Evolutionary conservation across 1,140 invertebrate species (phyloP).

Genomic region (Chelonus insularis): DNA sequence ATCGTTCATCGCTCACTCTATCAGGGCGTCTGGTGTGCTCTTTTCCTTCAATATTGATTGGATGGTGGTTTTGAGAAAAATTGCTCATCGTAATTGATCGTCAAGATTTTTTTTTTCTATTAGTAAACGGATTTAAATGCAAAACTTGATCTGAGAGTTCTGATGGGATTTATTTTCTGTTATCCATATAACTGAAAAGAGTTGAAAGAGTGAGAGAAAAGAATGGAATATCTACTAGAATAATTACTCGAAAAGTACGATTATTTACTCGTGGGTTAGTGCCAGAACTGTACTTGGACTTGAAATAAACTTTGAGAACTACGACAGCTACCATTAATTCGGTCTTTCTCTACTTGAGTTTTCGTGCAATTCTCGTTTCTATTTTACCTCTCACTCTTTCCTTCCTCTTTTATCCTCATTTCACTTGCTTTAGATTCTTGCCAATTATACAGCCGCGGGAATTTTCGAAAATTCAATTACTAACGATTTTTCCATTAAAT

Average conservation of each 20-base stretch:
- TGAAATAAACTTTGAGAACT: constrained; percentile 13
- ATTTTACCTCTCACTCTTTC: too few relatives aligned
- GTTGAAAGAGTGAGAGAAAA: neutral
- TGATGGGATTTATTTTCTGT: neutral
- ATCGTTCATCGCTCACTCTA: neutral
- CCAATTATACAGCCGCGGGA: neutral
- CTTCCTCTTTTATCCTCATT: neutral
- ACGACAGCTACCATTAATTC: constrained; percentile 13
- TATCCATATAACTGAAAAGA: neutral
- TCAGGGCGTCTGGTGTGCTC: neutral
- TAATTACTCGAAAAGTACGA: constrained; percentile 5
- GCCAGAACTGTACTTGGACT: constrained; percentile 8
- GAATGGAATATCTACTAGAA: neutral
- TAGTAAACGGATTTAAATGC: constrained; percentile 1
- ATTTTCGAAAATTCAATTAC: constrained; percentile 13
- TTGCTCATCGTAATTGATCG: constrained; percentile 5
- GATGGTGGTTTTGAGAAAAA: constrained; percentile 5
- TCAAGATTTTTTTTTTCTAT: neutral
- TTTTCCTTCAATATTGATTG: constrained; percentile 2
- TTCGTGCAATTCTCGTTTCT: neutral
- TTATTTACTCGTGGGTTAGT: constrained; percentile 13
- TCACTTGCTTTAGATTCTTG: neutral
- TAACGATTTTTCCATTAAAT: constrained; percentile 3
- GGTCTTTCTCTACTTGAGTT: constrained; percentile 2
- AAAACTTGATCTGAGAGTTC: neutral